Percentiles rank a stretch among this genome's conserved stretches.
Conservation (phyloP, 2,113 vertebrate species). For the Corydoras maculifer region DNA sequence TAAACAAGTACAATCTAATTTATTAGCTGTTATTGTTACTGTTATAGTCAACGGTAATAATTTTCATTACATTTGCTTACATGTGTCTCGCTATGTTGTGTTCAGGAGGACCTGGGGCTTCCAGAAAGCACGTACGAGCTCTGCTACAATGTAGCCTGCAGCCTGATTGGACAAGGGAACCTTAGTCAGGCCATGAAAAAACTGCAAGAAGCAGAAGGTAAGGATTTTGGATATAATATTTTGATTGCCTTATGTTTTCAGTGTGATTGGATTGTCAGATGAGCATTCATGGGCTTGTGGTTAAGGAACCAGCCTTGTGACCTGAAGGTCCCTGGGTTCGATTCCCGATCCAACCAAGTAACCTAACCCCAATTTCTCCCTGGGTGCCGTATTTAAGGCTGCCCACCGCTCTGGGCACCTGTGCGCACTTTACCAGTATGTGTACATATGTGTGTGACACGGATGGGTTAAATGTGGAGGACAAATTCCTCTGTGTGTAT, state of each 20-base stretch:
- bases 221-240: slow-evolving; percentile 8
- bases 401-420: too few species aligned
- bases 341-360: too few species aligned
- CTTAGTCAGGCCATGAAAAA: slow-evolving; percentile 81
- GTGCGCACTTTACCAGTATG: not conserved
- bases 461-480: too few species aligned
- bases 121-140: slow-evolving; percentile 88
- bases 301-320: too few species aligned
- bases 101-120: slow-evolving; percentile 85
- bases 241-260: too few species aligned
- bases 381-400: too few species aligned
- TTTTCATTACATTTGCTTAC: not conserved
- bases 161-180: slow-evolving; percentile 84
- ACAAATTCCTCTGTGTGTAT: too few species aligned
- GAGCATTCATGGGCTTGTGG: too few species aligned
- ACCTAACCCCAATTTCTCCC: too few species aligned
- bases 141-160: slow-evolving; percentile 89
- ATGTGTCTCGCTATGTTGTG: not conserved
- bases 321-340: too few species aligned
- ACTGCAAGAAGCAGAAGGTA: slow-evolving; percentile 88
- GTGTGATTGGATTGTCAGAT: too few species aligned
- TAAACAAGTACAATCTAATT: too few species aligned
- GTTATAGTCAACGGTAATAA: not conserved
- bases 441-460: not conserved
- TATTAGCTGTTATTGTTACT: not conserved